Conservation (phyloP, 2,888 invertebrate genomes). For the Erannis defoliaria region DNA sequence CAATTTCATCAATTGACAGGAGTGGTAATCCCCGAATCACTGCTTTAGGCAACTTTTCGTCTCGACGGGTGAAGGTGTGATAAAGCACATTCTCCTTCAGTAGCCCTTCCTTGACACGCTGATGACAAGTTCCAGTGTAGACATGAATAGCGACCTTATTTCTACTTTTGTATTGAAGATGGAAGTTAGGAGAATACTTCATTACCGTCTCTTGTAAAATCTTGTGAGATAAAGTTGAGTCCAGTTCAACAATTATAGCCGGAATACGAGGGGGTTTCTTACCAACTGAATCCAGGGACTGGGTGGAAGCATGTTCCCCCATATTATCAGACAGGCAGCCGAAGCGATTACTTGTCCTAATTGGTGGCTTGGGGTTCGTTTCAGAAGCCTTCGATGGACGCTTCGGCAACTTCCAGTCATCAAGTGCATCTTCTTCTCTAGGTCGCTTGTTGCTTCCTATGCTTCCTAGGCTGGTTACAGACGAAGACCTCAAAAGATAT, state of each 20-base stretch:
- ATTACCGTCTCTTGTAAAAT: background rate
- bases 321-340: background rate
- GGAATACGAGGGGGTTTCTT: conserved; percentile 1
- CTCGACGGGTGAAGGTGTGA: conserved; percentile 3
- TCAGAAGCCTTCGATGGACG: background rate
- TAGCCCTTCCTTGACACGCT: background rate
- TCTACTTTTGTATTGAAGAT: background rate
- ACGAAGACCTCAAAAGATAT: background rate
- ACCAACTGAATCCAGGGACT: background rate
- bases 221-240: background rate
- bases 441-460: background rate
- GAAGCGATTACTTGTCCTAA: background rate
- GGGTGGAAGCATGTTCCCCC: background rate
- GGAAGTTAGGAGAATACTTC: background rate
- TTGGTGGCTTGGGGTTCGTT: background rate
- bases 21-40: background rate
- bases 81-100: background rate
- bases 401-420: background rate
- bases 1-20: background rate
- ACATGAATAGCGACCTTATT: background rate
- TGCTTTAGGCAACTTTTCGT: background rate
- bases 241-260: background rate
- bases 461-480: background rate
- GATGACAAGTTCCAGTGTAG: background rate
- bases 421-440: background rate